phyloP scores from a whole-genome alignment of 2,888 invertebrate species.

The Lymantria monacha region DNA sequence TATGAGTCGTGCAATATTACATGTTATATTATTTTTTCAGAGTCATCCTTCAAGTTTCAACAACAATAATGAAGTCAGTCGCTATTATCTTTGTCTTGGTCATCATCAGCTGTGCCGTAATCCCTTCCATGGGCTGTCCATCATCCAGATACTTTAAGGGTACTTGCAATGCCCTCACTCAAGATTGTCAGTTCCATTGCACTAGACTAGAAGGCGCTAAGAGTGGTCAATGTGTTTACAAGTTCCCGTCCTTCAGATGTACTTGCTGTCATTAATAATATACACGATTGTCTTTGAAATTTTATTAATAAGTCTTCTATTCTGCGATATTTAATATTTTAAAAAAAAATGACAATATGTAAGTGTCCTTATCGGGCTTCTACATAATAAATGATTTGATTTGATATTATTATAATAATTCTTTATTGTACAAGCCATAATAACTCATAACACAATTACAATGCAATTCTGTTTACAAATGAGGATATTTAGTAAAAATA shows the following conservation, averaged over 20 bases:
- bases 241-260: neutral
- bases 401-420: too few species aligned
- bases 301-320: too few species aligned
- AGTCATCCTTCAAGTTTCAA: neutral
- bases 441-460: too few species aligned
- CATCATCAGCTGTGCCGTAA: neutral
- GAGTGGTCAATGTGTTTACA: neutral
- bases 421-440: too few species aligned
- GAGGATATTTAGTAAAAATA: too few species aligned
- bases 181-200: neutral
- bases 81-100: neutral
- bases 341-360: too few species aligned
- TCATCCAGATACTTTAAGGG: neutral
- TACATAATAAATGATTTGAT: too few species aligned
- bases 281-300: too few species aligned
- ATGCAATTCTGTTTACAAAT: too few species aligned
- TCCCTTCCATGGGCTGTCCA: neutral
- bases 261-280: neutral
- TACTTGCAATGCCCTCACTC: neutral
- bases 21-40: neutral
- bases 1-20: too few species aligned
- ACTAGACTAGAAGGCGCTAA: neutral
- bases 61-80: neutral
- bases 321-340: too few species aligned
- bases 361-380: too few species aligned